These are phyloP conservation scores for Saturnia pavonia DNA, from an alignment of 2,888 invertebrate genomes.

Conservation along the genomic window DNA sequence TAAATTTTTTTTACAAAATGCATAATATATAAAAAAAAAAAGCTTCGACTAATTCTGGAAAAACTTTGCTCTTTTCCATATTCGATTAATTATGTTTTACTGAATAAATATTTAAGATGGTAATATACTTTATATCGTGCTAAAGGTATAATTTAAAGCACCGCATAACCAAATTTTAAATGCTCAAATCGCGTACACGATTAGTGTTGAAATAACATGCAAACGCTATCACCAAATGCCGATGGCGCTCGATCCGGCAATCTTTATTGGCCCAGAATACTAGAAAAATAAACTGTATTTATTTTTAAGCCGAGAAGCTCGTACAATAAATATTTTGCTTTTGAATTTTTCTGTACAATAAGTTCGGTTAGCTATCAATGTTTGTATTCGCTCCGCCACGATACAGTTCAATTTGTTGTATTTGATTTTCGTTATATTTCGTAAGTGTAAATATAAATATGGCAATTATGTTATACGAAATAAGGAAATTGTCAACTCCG, in stretches of 20 bases:
- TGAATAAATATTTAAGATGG: no score
- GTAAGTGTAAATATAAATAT: constrained; percentile 22
- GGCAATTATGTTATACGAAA: background rate
- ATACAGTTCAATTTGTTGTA: constrained; percentile 64
- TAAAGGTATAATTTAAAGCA: background rate
- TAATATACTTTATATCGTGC: no score
- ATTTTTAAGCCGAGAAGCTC: constrained; percentile 48
- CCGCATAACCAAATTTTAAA: background rate
- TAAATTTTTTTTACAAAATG: no score
- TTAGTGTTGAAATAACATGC: constrained; percentile 18
- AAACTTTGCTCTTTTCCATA: no score
- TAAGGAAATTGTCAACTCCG: background rate
- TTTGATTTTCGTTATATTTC: constrained; percentile 62
- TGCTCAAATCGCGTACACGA: constrained; percentile 2
- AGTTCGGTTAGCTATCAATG: constrained; percentile 41
- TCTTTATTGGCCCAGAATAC: constrained; percentile 26
- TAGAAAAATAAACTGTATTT: constrained; percentile 29
- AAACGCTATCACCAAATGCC: constrained; percentile 3
- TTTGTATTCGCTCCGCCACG: constrained; percentile 49
- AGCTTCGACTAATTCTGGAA: no score
- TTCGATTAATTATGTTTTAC: no score
- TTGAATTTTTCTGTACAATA: constrained; percentile 58
- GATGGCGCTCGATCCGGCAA: constrained; percentile 18
- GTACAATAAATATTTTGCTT: constrained; percentile 69
- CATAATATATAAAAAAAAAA: no score